A percentile compares a stretch with the other conserved stretches of the same genome.
phyloP scores from a whole-genome alignment of 2,888 invertebrate species.

The Luperina nickerlii region DNA sequence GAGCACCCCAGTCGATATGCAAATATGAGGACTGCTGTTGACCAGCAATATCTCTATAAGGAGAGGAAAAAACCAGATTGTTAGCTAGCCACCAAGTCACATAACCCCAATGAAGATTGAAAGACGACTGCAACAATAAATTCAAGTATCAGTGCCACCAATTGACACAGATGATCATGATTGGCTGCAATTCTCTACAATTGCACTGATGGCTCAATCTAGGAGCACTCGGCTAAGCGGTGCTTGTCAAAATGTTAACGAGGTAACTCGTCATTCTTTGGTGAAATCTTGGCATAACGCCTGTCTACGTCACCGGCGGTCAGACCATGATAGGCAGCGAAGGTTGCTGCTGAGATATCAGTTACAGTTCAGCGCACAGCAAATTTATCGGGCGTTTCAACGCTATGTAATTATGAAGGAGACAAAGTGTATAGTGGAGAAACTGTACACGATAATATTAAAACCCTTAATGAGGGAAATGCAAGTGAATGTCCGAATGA shows the following conservation, averaged over 20 bases:
- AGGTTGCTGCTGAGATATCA: constrained; percentile 55
- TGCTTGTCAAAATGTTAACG: constrained; percentile 44
- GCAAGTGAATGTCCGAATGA: constrained; percentile 24
- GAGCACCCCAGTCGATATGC: not conserved
- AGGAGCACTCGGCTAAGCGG: constrained; percentile 24
- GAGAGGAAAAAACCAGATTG: constrained; percentile 32
- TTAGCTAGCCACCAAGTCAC: constrained; percentile 19
- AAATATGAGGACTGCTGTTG: not conserved
- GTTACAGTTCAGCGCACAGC: constrained; percentile 50
- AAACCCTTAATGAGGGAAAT: constrained; percentile 4
- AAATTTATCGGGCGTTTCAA: constrained; percentile 24
- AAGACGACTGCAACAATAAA: constrained; percentile 57
- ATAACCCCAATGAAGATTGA: constrained; percentile 52
- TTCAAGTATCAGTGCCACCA: constrained; percentile 58
- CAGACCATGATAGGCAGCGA: constrained; percentile 43
- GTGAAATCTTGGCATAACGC: constrained; percentile 64
- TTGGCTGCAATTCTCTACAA: constrained; percentile 62
- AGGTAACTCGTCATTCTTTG: constrained; percentile 52
- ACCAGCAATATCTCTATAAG: not conserved
- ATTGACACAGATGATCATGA: constrained; percentile 60
- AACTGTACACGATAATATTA: not conserved
- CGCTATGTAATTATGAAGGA: constrained; percentile 2
- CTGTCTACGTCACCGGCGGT: constrained; percentile 61
- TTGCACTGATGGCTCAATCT: constrained; percentile 61
- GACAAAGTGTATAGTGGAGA: constrained; percentile 5